Evolutionary conservation across 2,113 vertebrate genomes (phyloP).

Genomic region (Empidonax alnorum): DNA sequence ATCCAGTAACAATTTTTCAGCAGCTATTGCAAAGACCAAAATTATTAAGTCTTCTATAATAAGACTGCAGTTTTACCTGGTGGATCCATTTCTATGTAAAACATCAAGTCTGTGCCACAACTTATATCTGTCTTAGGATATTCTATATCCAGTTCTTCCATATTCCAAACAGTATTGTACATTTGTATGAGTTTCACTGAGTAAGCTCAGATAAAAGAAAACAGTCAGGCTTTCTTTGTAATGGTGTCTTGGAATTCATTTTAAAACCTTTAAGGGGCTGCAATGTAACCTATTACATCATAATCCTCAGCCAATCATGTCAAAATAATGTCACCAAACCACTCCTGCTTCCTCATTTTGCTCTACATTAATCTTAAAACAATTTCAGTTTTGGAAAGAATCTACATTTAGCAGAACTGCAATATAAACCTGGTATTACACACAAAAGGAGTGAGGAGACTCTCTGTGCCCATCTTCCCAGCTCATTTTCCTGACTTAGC

Average conservation of each 20-base stretch:
- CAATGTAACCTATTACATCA: slow-evolving; percentile 98
- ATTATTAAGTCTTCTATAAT: slow-evolving; percentile 65
- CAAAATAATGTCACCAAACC: slow-evolving; percentile 88
- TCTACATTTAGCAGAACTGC: slow-evolving; percentile 31
- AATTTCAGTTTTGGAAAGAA: slow-evolving; percentile 49
- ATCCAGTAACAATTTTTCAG: slow-evolving; percentile 26
- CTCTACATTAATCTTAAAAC: slow-evolving; percentile 78
- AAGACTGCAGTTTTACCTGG: slow-evolving; percentile 82
- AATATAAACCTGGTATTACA: slow-evolving; percentile 7
- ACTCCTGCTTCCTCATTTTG: slow-evolving; percentile 86
- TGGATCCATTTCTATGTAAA: slow-evolving; percentile 88
- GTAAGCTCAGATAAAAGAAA: slow-evolving; percentile 74
- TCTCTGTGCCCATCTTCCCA: not conserved
- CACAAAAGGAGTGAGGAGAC: slow-evolving; percentile 38
- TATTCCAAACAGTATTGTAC: slow-evolving; percentile 79
- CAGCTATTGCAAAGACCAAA: slow-evolving; percentile 54
- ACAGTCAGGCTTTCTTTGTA: slow-evolving; percentile 78
- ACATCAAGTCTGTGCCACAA: slow-evolving; percentile 81
- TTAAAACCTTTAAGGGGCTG: slow-evolving; percentile 88
- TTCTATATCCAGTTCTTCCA: slow-evolving; percentile 82
- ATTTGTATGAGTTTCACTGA: slow-evolving; percentile 78
- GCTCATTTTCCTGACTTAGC: slow-evolving; percentile 71
- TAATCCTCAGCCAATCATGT: slow-evolving; percentile 93
- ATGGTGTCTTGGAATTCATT: slow-evolving; percentile 84
- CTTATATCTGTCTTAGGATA: slow-evolving; percentile 80